Evolutionary conservation across 2,113 vertebrate species (phyloP), one percentile per base, ranked within the genome.

Genomic region (Siniperca chuatsi): DNA sequence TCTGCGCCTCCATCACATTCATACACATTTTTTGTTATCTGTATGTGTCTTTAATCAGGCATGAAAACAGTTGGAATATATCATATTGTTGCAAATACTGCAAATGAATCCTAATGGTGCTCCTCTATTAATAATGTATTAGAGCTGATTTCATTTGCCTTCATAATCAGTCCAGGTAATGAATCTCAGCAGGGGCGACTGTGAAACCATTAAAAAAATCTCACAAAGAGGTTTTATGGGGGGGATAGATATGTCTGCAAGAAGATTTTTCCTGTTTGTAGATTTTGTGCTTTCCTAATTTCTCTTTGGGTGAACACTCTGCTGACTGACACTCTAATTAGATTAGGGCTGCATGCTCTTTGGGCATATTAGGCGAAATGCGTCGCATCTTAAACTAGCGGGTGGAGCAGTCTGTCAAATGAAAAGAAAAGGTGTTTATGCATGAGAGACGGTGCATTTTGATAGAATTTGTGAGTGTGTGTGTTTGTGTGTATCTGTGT

Each of bases 91-190:
- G 92, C 92, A 94, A 91, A 95, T 88, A 86, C 93, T 85, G 89
- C 93, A 95, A 95, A 94, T 92, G 91, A 96, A 95, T 94, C 91
- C 90, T 93, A 94, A 95, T 95, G 87, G 89, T 70, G 78, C 84
- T 75, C 74, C 81, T 83, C 87, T 91, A 95, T 96, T 96, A 96
- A 96, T 95, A 95, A 95, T 96, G 95, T 94, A 95, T 96, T 83
- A 79, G 71, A 90, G 92, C 92, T 96, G 95, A 96, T 96, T 96
- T 96, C 92, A 96, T 96, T 96, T 96, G 95, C 95, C 94, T 96
- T 96, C 94, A 95, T 96, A 96, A 96, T 96, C 94, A 96, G 93
- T 74, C 75, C 93, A 96, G 95, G 95, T 96, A 96, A 96, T 95
- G 95, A 96, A 94, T 95, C 91, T 92, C 95, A 92, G 95, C 92